Base-by-base conservation (phyloP, 92 coral and sea anemone species). In the Epizoanthus scotinus region DNA sequence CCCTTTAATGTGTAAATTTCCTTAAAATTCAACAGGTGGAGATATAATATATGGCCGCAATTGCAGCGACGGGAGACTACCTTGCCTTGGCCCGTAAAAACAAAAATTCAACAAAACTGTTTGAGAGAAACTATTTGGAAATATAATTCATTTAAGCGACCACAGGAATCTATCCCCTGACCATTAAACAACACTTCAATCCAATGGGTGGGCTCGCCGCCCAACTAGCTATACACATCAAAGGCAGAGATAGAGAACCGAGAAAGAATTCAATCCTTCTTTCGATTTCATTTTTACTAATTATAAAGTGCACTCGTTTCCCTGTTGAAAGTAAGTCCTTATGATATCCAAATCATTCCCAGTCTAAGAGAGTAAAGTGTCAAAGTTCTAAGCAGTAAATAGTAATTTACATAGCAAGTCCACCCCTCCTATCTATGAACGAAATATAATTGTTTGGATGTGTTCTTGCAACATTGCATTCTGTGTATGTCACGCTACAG, bases 11-110 rank as follows among this genome's bases (percentile, higher is more conserved):
- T 75, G 81, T 67, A 75, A 75, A 75, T 75, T 75, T 59, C 63
- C 31, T 75, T 59, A 68, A 22, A 73, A 60, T 59, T 75, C 81
- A 75, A 75, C 81, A 75, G 81, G 81, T 75, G 81, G 81, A 75
- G 67, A 21, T 28, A 75, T n/a, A n/a, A n/a, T n/a, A n/a, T n/a
- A n/a, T n/a, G n/a, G 44, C 31, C 49, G 44, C 38, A 60, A 47
- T 55, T 50, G 9, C 78, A 28, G 20, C 42, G 29, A 73, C 34
- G 25, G 63, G 47, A 27, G 64, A 73, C 38, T 73, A 52, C 15
- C 47, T n/a, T n/a, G n/a, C 60, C 53, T 40, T 2, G 26, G 56
- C 81, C 44, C 67, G 59, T 68, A 75, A 68, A 22, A 75, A 59
- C 81, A 58, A 75, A 74, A 59, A 75, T 75, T 57, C 69, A 75